A percentile compares a stretch with the other conserved stretches of the same genome.
Conservation (phyloP, 2,888 invertebrate genomes). For the Cephalotes varians region DNA sequence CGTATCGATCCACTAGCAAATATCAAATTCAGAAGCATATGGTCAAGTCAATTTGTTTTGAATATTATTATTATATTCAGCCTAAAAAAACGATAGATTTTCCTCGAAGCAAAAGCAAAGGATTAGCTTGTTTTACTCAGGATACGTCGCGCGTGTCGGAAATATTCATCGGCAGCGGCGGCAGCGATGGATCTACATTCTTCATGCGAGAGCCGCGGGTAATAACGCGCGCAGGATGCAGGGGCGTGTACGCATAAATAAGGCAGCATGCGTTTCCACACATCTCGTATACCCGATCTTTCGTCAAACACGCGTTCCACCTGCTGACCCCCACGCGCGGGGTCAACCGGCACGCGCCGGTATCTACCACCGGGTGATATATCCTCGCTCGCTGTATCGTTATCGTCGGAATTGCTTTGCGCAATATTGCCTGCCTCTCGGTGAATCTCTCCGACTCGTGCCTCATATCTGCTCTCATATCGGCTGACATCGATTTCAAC, state of each 20-base stretch:
- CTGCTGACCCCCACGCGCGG: constrained; percentile 63
- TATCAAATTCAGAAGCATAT: background rate
- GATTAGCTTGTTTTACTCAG: background rate
- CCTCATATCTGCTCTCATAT: background rate
- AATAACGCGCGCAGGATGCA: constrained; percentile 26
- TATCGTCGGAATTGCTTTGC: constrained; percentile 4
- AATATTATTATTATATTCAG: background rate
- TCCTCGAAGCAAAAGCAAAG: background rate
- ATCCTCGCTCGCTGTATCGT: constrained; percentile 9
- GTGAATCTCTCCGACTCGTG: background rate
- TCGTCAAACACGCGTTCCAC: constrained; percentile 65
- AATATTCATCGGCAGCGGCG: background rate
- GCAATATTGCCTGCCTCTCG: background rate
- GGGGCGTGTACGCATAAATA: constrained; percentile 59
- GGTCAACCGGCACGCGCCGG: constrained; percentile 73
- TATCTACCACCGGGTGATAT: constrained; percentile 51
- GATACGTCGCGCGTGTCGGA: background rate
- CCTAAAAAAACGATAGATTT: background rate
- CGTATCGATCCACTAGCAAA: background rate
- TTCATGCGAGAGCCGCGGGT: constrained; percentile 13
- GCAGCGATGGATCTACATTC: background rate
- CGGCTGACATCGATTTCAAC: background rate
- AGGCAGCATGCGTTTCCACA: constrained; percentile 54
- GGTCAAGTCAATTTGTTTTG: background rate
- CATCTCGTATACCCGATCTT: constrained; percentile 47